Percentiles rank a stretch among this genome's conserved stretches.
Conservation (phyloP, 2,113 vertebrate species). For the Corynorhinus townsendii region DNA sequence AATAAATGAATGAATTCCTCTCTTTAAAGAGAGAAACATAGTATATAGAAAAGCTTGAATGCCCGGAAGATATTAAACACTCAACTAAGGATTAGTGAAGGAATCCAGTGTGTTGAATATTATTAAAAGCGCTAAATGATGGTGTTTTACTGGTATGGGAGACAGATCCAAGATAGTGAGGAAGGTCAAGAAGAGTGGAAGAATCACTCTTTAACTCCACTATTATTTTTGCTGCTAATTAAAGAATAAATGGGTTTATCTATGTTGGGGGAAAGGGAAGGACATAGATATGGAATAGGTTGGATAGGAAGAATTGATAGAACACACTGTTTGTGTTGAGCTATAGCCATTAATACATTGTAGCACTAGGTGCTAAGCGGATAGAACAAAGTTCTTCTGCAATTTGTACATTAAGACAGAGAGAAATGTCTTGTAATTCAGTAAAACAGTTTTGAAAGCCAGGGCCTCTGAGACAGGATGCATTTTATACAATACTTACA, state of each 20-base stretch:
- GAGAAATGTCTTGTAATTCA: not conserved
- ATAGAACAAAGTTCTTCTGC: not conserved
- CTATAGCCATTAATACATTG: not conserved
- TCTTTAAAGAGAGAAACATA: not conserved
- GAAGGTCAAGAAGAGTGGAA: not conserved
- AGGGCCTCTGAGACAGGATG: not conserved
- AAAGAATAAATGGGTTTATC: not conserved
- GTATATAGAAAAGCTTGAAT: not conserved
- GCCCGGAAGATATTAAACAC: not conserved
- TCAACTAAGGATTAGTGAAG: accelerated
- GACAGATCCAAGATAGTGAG: not conserved
- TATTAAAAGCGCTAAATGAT: accelerated
- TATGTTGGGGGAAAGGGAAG: not conserved
- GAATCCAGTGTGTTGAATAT: accelerated
- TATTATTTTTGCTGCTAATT: not conserved
- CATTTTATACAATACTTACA: not conserved
- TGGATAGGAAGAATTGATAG: not conserved
- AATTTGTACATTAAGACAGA: not conserved
- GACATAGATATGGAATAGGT: no score
- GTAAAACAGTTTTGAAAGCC: not conserved
- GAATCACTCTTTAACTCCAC: not conserved
- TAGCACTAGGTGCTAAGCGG: not conserved
- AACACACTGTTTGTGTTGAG: not conserved
- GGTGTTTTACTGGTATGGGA: not conserved
- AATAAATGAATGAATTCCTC: not conserved